Evolutionary conservation across 2,797 vertebrate species (phyloP).

Genomic region (Sebastes glaucus): DNA sequence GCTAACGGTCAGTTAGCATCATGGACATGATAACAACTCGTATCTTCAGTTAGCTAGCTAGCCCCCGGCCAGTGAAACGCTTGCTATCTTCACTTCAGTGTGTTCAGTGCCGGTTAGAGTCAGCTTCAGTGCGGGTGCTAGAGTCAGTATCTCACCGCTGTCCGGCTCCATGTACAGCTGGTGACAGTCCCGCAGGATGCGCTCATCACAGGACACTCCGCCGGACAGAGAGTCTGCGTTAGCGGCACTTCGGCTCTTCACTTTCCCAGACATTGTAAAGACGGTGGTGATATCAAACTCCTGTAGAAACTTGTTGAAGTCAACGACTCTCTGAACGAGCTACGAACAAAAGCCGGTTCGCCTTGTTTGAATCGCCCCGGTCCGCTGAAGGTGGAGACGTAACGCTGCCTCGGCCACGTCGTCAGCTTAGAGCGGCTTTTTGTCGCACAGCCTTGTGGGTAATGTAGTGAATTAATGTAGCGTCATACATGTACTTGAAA

Average conservation of each 20-base stretch:
- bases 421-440: slow-evolving; percentile 48
- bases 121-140: no score
- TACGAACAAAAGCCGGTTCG: slow-evolving; percentile 34
- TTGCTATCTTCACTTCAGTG: rapidly evolving
- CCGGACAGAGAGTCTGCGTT: slow-evolving; percentile 80
- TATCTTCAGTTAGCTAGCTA: not conserved
- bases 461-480: slow-evolving; percentile 58
- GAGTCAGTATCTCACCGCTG: slow-evolving; percentile 66
- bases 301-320: not conserved
- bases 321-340: not conserved
- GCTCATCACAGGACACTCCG: slow-evolving; percentile 84
- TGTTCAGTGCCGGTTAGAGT: not conserved
- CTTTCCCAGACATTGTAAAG: slow-evolving; percentile 82
- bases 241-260: slow-evolving; percentile 82
- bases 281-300: not conserved
- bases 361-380: slow-evolving; percentile 83
- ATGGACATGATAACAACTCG: not conserved
- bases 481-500: not conserved
- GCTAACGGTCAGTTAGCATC: slow-evolving; percentile 56
- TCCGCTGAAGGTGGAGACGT: slow-evolving; percentile 62
- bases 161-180: slow-evolving; percentile 82
- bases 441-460: slow-evolving; percentile 61
- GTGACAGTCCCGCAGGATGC: slow-evolving; percentile 87
- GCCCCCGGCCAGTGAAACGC: rapidly evolving
- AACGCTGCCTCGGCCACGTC: slow-evolving; percentile 64